A percentile compares a stretch with the other conserved stretches of the same genome.
phyloP scores from a whole-genome alignment of 2,797 vertebrate species.

The Sarcoramphus papa region DNA sequence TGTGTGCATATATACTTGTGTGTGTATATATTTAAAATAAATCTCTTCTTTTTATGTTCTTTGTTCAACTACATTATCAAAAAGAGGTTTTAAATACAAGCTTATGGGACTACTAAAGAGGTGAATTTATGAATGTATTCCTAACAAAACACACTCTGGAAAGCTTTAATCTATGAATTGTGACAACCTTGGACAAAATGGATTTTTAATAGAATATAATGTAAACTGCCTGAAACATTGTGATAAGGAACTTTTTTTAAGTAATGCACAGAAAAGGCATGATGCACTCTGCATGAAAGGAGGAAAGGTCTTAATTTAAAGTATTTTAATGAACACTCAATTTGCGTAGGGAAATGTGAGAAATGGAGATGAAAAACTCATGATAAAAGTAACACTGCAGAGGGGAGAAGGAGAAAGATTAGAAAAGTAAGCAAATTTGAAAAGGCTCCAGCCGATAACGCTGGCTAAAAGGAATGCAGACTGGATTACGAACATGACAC shows the following conservation, averaged over 20 bases:
- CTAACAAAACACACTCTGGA: slow-evolving; percentile 30
- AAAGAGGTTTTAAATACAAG: slow-evolving; percentile 58
- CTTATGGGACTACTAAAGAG: slow-evolving; percentile 32
- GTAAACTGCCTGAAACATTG: slow-evolving; percentile 69
- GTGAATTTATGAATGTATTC: slow-evolving; percentile 48
- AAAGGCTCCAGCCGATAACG: slow-evolving; percentile 17
- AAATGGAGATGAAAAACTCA: slow-evolving; percentile 23
- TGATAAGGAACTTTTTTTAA: slow-evolving; percentile 65
- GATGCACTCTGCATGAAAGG: slow-evolving; percentile 17
- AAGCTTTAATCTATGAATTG: slow-evolving; percentile 63
- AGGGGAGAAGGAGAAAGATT: slow-evolving; percentile 14
- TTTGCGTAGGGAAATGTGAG: slow-evolving; percentile 40
- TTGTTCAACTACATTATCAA: slow-evolving; percentile 42
- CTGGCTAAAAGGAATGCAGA: neutral
- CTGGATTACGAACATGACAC: neutral
- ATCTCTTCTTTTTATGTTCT: slow-evolving; percentile 21
- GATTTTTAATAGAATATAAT: slow-evolving; percentile 74
- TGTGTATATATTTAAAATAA: slow-evolving; percentile 3
- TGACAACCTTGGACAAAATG: slow-evolving; percentile 66
- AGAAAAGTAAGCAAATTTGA: slow-evolving; percentile 48
- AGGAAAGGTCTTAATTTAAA: slow-evolving; percentile 69
- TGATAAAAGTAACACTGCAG: neutral
- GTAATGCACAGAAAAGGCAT: slow-evolving; percentile 20
- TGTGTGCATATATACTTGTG: neutral
- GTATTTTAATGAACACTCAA: slow-evolving; percentile 65